Evolutionary conservation across 1,140 invertebrate species (phyloP), one percentile per base, ranked within the genome.

Genomic region (Drosophila teissieri): DNA sequence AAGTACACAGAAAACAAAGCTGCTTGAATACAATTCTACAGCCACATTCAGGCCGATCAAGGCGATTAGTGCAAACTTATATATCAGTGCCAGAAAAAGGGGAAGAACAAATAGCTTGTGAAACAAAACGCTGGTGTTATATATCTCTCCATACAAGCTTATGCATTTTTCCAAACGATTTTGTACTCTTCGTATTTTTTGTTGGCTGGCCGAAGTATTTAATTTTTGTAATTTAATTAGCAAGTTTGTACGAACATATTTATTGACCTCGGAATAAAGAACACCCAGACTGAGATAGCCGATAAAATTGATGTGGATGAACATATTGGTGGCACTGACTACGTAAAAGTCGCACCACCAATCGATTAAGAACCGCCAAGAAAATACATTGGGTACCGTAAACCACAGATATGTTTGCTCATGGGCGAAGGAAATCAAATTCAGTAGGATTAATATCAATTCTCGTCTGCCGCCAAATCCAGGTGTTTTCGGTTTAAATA

Each of bases 91-190:
- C 12, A 77, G 15, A 8, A 60, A 79, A 0, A 83, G 44, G 0
- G 72, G 52, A 0, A 55, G 7, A 7, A 79, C 53, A 2, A 83
- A 65, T 1, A 83, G 15, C 8, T 24, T 19, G 11, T 77, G 67
- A 15, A 89, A 80, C 0, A 2, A 10, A 6, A 11, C 8, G 4
- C 42, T 53, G 22, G 73, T 24, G 6, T 45, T 22, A 4, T 64
- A 55, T 7, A 88, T 74, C 12, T 73, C 79, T 12, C 61, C 36
- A 17, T 88, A 89, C 3, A 88, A 48, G n/a, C 52, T 31, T 5
- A 83, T 10, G 27, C 76, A 88, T n/a, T 80, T 74, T 4, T 70
- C 44, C 40, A 88, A 19, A 0, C 24, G 40, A 2, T 27, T 11
- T 2, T 17, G 19, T 0, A 49, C 39, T 0, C 4, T 51, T 42